These are phyloP conservation scores for Gulo gulo DNA, from an alignment of 2,113 vertebrate genomes.

Conservation along the genomic window DNA sequence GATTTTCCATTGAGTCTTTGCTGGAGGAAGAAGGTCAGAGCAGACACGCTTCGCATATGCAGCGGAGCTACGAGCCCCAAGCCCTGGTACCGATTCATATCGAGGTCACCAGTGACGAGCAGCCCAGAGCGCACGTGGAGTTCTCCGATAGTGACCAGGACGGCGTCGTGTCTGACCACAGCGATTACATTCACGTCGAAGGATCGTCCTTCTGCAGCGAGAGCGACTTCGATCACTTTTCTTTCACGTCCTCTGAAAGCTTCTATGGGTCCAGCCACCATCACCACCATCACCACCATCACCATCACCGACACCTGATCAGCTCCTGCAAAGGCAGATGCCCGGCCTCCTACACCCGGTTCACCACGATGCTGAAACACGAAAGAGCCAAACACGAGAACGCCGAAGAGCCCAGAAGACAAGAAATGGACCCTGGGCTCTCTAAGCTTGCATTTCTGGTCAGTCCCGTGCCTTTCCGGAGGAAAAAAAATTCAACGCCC, in stretches of 20 bases:
- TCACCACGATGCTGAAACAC: conserved; percentile 97
- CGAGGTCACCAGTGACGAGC: conserved; percentile 87
- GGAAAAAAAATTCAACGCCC: conserved; percentile 92
- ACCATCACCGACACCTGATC: conserved; percentile 90
- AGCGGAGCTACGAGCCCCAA: conserved; percentile 84
- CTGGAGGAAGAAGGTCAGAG: conserved; percentile 89
- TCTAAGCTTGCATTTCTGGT: conserved; percentile 98
- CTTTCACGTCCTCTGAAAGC: conserved; percentile 94
- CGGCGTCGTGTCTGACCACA: conserved; percentile 91
- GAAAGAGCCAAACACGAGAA: conserved; percentile 92
- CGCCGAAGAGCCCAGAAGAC: conserved; percentile 83
- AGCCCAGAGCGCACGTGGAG: conserved; percentile 83
- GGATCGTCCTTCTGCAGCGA: conserved; percentile 98
- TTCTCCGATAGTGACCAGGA: conserved; percentile 96
- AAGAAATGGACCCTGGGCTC: conserved; percentile 90
- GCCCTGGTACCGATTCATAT: conserved; percentile 89
- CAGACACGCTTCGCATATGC: conserved; percentile 83
- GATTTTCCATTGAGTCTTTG: conserved; percentile 94
- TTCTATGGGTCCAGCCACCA: conserved; percentile 91
- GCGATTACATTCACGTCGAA: conserved; percentile 94
- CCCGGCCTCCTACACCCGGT: conserved; percentile 95
- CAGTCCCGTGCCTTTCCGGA: conserved; percentile 99
- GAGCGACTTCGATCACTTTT: conserved; percentile 97
- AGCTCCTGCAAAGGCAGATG: conserved; percentile 97
- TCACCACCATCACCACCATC: conserved; percentile 91